Evolutionary conservation across 2,888 invertebrate species (phyloP).

Genomic region (Tholera decimalis): DNA sequence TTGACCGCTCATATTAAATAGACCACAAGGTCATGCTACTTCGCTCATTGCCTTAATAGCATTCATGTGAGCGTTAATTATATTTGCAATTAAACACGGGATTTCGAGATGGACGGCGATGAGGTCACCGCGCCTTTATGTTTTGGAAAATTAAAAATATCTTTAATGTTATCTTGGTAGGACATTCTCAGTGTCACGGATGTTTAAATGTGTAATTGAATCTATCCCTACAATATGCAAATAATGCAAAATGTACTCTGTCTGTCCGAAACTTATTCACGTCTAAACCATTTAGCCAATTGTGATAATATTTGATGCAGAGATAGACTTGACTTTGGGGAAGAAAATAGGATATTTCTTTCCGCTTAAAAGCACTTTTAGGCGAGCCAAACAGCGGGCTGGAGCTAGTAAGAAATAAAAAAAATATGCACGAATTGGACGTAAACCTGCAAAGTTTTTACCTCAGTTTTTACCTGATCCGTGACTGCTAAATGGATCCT

Average conservation of each 20-base stretch:
- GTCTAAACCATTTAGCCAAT: too few species aligned
- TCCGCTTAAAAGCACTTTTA: too few species aligned
- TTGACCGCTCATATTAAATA: slow-evolving; percentile 61
- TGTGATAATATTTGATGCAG: too few species aligned
- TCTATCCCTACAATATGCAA: not conserved
- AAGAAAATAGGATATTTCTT: too few species aligned
- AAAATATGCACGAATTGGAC: slow-evolving; percentile 6
- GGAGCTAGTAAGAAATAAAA: not conserved
- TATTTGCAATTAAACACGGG: slow-evolving; percentile 64
- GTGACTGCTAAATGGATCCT: slow-evolving; percentile 13
- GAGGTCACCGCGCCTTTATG: slow-evolving; percentile 51
- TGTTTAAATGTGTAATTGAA: not conserved
- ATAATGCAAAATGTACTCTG: too few species aligned
- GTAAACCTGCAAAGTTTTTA: slow-evolving; percentile 7
- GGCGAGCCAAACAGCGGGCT: too few species aligned
- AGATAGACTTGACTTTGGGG: too few species aligned
- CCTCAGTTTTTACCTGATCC: slow-evolving; percentile 4
- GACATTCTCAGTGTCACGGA: not conserved
- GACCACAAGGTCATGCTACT: slow-evolving; percentile 65
- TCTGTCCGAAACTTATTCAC: too few species aligned
- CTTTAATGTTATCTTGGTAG: not conserved
- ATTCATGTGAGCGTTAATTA: slow-evolving; percentile 65
- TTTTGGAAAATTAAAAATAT: slow-evolving; percentile 25
- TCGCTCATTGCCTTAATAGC: slow-evolving; percentile 61
- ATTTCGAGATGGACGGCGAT: slow-evolving; percentile 54